Evolutionary conservation across 1,140 invertebrate species (phyloP).

Genomic region (Drosophila ohnishii): DNA sequence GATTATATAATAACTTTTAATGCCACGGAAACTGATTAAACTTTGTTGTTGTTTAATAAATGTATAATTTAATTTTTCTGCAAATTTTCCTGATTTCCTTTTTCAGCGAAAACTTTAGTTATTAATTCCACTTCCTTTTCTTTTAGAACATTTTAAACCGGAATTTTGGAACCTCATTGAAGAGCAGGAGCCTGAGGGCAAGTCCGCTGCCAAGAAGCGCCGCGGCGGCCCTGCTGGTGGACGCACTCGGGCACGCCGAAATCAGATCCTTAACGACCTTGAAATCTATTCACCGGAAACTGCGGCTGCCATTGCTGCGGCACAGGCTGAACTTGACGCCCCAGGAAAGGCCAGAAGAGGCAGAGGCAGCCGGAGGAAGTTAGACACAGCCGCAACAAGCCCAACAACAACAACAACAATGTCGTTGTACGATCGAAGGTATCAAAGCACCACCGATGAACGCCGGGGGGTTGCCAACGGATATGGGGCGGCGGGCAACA

Average conservation of each 20-base stretch:
- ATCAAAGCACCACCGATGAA: conserved; percentile 67
- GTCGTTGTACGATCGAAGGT: conserved; percentile 79
- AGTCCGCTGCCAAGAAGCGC: conserved; percentile 36
- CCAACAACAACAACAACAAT: conserved; percentile 20
- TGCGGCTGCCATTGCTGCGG: conserved; percentile 68
- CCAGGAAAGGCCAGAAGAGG: neutral
- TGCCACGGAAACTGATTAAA: conserved; percentile 6
- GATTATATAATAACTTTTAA: conserved; percentile 21
- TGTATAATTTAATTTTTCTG: too few species aligned
- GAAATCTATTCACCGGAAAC: conserved; percentile 60
- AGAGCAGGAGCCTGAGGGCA: conserved; percentile 48
- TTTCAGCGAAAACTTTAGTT: neutral
- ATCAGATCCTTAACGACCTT: conserved; percentile 35
- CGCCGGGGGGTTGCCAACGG: conserved; percentile 62
- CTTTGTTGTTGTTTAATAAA: neutral
- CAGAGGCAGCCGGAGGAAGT: conserved; percentile 49
- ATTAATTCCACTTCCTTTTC: neutral
- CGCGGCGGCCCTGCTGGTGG: conserved; percentile 23
- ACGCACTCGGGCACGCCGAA: conserved; percentile 43
- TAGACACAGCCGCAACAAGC: conserved; percentile 5
- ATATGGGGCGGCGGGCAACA: conserved; percentile 53
- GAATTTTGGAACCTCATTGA: conserved; percentile 60
- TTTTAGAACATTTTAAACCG: conserved; percentile 51
- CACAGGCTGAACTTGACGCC: conserved; percentile 63
- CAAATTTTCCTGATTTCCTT: neutral